These are phyloP conservation scores for Periophthalmodon schlosseri DNA, from an alignment of 2,113 vertebrate genomes.

Conservation along the genomic window DNA sequence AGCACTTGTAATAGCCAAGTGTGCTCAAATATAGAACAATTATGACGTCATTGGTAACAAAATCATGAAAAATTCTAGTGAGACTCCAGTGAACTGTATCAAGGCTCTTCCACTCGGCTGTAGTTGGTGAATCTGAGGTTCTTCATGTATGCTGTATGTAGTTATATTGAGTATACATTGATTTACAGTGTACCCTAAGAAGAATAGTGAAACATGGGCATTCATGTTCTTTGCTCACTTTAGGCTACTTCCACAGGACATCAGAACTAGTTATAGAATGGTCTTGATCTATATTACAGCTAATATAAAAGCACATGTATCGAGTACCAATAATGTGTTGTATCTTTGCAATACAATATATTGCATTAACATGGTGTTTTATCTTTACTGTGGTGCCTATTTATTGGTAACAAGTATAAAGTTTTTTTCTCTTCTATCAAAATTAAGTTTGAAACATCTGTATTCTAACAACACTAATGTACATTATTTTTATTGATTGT, in stretches of 20 bases:
- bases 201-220: background rate
- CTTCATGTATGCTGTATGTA: too few species aligned
- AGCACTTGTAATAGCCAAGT: constrained; percentile 2
- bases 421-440: background rate
- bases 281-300: background rate
- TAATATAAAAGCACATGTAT: background rate
- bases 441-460: background rate
- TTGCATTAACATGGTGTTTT: too few species aligned
- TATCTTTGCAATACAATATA: too few species aligned
- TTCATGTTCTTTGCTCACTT: background rate
- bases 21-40: constrained; percentile 6
- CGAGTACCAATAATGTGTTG: too few species aligned
- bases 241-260: too few species aligned
- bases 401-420: too few species aligned
- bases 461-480: too few species aligned
- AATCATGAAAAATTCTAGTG: background rate
- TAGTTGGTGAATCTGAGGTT: background rate
- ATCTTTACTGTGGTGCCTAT: too few species aligned
- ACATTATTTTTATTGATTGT: too few species aligned
- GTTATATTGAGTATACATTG: too few species aligned
- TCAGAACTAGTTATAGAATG: too few species aligned
- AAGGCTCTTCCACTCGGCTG: background rate
- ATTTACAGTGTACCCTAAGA: too few species aligned
- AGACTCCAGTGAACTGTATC: background rate
- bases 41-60: background rate